Conservation (phyloP, 2,888 invertebrate genomes). For the Gymnosoma rotundatum region DNA sequence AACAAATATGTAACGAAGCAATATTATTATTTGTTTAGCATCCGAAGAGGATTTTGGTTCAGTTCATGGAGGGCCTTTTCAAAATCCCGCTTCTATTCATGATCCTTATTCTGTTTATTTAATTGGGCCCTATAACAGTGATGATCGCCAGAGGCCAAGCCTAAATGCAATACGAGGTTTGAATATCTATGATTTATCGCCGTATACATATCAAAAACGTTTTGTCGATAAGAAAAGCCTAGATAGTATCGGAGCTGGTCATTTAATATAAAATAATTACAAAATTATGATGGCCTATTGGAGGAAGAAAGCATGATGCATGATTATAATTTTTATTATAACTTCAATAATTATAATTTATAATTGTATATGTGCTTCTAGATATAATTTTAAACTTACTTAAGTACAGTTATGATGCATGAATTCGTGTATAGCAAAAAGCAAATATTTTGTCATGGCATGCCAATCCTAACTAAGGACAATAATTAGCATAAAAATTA, state of each 20-base stretch:
- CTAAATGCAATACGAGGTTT: conserved; percentile 64
- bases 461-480: conserved; percentile 47
- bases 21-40: conserved; percentile 24
- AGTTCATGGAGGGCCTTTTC: conserved; percentile 30
- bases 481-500: conserved; percentile 43
- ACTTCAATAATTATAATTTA: background rate
- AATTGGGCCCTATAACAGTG: conserved; percentile 51
- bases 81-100: conserved; percentile 39
- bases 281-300: background rate
- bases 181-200: conserved; percentile 66
- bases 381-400: too few relatives aligned
- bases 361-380: background rate
- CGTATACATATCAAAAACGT: conserved; percentile 48
- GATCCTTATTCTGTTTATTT: conserved; percentile 62
- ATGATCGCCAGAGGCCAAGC: conserved; percentile 48
- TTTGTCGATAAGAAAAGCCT: conserved; percentile 66
- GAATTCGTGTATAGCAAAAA: conserved; percentile 29
- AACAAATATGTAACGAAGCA: background rate
- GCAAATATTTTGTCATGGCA: conserved; percentile 40
- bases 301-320: conserved; percentile 55
- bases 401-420: conserved; percentile 33
- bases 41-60: conserved; percentile 62
- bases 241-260: conserved; percentile 71
- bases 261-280: conserved; percentile 61
- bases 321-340: conserved; percentile 15